Percentiles rank a stretch among this genome's conserved stretches.
phyloP scores from a whole-genome alignment of 2,888 invertebrate species.

The Phrixothrix hirtus region DNA sequence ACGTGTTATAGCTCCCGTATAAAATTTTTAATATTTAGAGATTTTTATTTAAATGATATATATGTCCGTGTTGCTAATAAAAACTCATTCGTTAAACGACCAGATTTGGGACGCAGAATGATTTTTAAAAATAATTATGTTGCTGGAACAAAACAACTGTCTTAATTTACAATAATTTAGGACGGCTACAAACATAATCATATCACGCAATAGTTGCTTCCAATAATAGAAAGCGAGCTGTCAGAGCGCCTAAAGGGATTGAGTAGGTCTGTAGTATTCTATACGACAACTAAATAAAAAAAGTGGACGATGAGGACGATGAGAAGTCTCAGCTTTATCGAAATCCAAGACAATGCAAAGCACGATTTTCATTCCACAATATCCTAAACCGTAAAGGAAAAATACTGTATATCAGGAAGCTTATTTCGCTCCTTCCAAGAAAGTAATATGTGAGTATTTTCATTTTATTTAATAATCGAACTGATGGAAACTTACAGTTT shows the following conservation, averaged over 20 bases:
- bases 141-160: no score
- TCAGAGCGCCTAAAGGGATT: background rate
- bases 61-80: background rate
- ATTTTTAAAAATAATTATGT: no score
- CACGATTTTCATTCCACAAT: constrained; percentile 18
- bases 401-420: constrained; percentile 3
- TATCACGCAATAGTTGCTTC: background rate
- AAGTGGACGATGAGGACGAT: background rate
- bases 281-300: constrained; percentile 2
- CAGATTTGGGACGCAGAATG: no score
- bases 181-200: no score
- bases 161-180: no score
- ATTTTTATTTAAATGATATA: background rate
- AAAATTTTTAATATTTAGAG: no score
- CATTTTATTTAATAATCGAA: no score
- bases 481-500: no score
- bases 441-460: no score
- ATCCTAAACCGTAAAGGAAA: constrained; percentile 7
- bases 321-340: constrained; percentile 7
- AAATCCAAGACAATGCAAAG: constrained; percentile 18
- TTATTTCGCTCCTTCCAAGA: background rate
- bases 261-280: constrained; percentile 1
- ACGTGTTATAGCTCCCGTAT: background rate
- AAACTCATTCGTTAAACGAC: background rate
- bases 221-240: background rate